These are phyloP conservation scores for Bradypodion ventrale DNA, from an alignment of 2,797 vertebrate genomes.

Conservation along the genomic window DNA sequence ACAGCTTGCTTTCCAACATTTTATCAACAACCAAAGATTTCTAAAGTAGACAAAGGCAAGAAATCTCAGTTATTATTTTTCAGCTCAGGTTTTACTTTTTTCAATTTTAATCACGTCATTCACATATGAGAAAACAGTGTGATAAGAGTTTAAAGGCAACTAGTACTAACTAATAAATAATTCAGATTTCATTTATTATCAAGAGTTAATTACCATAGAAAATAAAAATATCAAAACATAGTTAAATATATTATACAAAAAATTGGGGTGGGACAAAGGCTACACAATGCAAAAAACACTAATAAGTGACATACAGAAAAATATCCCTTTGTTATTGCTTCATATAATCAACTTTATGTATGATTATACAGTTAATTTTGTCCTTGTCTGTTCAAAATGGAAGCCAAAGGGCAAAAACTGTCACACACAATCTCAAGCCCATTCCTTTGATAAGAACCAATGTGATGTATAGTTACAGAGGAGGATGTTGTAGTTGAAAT, in stretches of 20 bases:
- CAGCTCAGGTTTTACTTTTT: too few relatives aligned
- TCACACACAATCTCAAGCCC: neutral
- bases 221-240: neutral
- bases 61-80: too few relatives aligned
- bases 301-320: constrained; percentile 17
- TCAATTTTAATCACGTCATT: neutral
- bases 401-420: neutral
- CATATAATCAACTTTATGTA: too few relatives aligned
- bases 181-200: neutral
- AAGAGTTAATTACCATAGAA: neutral
- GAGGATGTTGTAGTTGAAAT: too few relatives aligned
- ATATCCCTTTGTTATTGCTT: constrained; percentile 12
- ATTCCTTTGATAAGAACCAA: neutral
- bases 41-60: too few relatives aligned
- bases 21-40: too few relatives aligned
- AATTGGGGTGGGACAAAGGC: neutral
- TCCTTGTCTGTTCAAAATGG: neutral
- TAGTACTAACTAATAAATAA: neutral
- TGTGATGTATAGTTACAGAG: neutral
- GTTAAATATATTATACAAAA: neutral
- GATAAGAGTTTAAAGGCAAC: neutral
- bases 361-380: too few relatives aligned
- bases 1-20: too few relatives aligned
- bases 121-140: neutral
- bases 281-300: constrained; percentile 21